Percentiles rank a stretch among this genome's conserved stretches.
phyloP scores from a whole-genome alignment of 2,888 invertebrate genomes.

The Aspidapion aeneum region DNA sequence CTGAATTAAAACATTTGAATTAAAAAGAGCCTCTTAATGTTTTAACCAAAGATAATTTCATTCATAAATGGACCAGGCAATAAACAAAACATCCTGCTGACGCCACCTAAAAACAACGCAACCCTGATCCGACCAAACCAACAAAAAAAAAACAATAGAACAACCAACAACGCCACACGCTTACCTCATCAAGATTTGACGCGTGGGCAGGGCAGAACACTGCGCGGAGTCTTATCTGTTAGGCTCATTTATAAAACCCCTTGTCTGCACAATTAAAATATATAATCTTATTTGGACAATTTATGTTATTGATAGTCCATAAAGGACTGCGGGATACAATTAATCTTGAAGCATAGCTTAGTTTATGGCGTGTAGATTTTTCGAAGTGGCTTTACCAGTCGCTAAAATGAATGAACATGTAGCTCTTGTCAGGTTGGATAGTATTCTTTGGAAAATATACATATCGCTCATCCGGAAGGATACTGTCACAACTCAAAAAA shows the following conservation, averaged over 20 bases:
- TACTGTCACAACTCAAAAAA: no score
- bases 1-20: no score
- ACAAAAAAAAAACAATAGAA: neutral
- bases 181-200: slow-evolving; percentile 31
- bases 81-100: neutral
- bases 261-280: slow-evolving; percentile 50
- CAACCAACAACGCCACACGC: neutral
- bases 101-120: neutral
- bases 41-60: no score
- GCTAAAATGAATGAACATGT: neutral
- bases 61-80: neutral
- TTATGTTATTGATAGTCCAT: slow-evolving; percentile 50
- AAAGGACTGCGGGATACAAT: slow-evolving; percentile 41
- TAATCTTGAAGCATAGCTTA: slow-evolving; percentile 40
- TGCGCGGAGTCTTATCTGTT: slow-evolving; percentile 31
- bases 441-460: no score
- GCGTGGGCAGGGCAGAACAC: slow-evolving; percentile 42
- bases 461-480: no score
- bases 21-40: no score
- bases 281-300: slow-evolving; percentile 49
- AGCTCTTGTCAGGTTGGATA: no score
- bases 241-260: slow-evolving; percentile 48
- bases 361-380: neutral
- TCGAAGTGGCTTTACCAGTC: no score
- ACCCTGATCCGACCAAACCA: neutral